Conservation (phyloP, 2,113 vertebrate genomes). For the Cyphomyrus plagiostoma region DNA sequence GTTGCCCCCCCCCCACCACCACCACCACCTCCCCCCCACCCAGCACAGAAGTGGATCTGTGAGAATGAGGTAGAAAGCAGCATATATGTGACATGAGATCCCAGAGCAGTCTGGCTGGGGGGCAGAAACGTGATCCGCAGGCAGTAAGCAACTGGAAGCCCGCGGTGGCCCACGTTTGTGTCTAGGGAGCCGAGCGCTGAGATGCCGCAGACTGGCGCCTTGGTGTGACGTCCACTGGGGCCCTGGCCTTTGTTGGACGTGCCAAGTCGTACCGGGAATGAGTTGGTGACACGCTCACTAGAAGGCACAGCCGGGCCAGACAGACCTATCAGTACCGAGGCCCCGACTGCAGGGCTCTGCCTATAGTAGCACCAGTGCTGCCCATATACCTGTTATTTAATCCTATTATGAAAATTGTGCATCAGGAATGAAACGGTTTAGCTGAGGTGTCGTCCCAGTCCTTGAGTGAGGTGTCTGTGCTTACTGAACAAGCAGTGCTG, state of each 20-base stretch:
- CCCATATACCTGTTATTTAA: not conserved
- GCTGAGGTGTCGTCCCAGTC: slow-evolving; percentile 11
- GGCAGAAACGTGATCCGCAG: not conserved
- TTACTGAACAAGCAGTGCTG: slow-evolving; percentile 53
- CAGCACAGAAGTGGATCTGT: not conserved
- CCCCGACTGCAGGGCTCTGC: not conserved
- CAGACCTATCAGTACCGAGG: slow-evolving; percentile 26
- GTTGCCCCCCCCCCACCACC: not conserved
- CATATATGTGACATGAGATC: not conserved
- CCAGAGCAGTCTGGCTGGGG: not conserved
- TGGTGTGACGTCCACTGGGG: not conserved
- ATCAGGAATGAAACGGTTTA: slow-evolving; percentile 47
- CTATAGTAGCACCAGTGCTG: not conserved
- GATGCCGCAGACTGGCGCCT: not conserved
- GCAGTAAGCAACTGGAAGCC: not conserved
- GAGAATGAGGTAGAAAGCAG: not conserved
- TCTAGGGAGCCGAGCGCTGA: not conserved
- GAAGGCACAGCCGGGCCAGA: not conserved
- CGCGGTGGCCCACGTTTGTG: not conserved
- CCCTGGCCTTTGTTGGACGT: not conserved
- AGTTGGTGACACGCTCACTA: not conserved
- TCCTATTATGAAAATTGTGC: slow-evolving; percentile 40
- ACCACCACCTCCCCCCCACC: not conserved
- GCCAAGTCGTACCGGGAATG: not conserved
- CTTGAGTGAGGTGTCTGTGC: slow-evolving; percentile 41